Percentiles rank a stretch among this genome's conserved stretches.
Conservation (phyloP, 2,888 invertebrate species). For the Phorcus lineatus region DNA sequence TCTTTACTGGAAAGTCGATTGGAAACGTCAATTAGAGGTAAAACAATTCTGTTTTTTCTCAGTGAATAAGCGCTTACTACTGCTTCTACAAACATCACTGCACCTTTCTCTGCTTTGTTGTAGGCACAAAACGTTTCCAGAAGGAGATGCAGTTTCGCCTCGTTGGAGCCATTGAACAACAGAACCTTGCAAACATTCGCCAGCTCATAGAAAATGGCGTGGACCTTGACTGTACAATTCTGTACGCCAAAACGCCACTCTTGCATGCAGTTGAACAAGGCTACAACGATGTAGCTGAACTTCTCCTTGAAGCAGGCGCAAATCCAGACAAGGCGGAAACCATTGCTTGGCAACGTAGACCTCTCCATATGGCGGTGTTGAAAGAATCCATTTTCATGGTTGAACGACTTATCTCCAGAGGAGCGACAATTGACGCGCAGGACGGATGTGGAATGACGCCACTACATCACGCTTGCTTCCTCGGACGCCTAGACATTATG, state of each 20-base stretch:
- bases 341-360: slow-evolving; percentile 40
- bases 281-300: slow-evolving; percentile 41
- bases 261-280: slow-evolving; percentile 46
- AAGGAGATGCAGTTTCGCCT: slow-evolving; percentile 44
- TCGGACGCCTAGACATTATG: not conserved
- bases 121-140: slow-evolving; percentile 35
- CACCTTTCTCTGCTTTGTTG: not conserved
- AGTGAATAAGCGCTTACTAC: no score
- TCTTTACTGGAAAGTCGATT: no score
- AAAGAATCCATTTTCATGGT: not conserved
- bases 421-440: not conserved
- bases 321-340: slow-evolving; percentile 46
- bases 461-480: slow-evolving; percentile 26
- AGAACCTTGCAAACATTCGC: slow-evolving; percentile 26
- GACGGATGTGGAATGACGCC: slow-evolving; percentile 29
- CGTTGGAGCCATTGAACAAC: slow-evolving; percentile 40
- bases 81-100: no score
- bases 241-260: slow-evolving; percentile 50
- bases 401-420: not conserved
- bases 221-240: slow-evolving; percentile 36
- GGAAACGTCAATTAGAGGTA: no score
- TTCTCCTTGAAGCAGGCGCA: slow-evolving; percentile 49
- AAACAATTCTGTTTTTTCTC: no score
- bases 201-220: slow-evolving; percentile 36
- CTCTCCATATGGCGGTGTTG: slow-evolving; percentile 45